A percentile compares a stretch with the other conserved stretches of the same genome.
These are phyloP conservation scores for Bergia puertoricense DNA, from an alignment of 92 coral and sea anemone species.

Conservation along the genomic window DNA sequence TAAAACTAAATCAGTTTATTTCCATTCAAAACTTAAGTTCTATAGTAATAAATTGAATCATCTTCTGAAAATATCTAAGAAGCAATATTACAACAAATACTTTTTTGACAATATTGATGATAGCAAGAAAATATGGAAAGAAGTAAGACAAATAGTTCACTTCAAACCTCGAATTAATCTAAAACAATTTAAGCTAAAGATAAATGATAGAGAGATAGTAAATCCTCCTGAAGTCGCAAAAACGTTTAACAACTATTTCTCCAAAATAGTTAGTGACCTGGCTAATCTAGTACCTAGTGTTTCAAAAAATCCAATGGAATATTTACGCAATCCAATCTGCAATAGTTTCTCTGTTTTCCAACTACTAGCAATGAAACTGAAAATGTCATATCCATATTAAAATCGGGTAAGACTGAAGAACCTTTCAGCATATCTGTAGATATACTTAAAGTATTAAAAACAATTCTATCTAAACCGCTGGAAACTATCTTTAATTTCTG, in stretches of 20 bases:
- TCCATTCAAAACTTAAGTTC: no score
- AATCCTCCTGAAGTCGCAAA: slow-evolving; percentile 19
- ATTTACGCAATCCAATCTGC: neutral
- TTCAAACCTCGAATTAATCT: neutral
- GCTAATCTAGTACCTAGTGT: neutral
- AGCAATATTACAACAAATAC: no score
- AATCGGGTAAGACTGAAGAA: neutral
- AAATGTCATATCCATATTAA: neutral
- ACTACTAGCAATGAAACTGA: neutral
- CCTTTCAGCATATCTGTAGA: slow-evolving; percentile 5
- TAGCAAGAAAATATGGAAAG: slow-evolving; percentile 20
- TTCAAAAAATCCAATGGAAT: slow-evolving; percentile 6
- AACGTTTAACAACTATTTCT: slow-evolving; percentile 32
- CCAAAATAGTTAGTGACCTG: slow-evolving; percentile 11
- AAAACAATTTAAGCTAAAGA: neutral
- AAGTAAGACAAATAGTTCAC: slow-evolving; percentile 10
- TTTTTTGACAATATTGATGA: neutral
- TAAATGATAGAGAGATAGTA: neutral
- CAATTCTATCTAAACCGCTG: neutral
- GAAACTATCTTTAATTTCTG: slow-evolving; percentile 31
- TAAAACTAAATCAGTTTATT: no score
- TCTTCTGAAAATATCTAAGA: no score
- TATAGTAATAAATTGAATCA: no score
- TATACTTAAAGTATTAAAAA: slow-evolving; percentile 26
- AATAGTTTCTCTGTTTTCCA: slow-evolving; percentile 19